Evolutionary conservation across 1,140 invertebrate species (phyloP).

Genomic region (Drepana arcuata): DNA sequence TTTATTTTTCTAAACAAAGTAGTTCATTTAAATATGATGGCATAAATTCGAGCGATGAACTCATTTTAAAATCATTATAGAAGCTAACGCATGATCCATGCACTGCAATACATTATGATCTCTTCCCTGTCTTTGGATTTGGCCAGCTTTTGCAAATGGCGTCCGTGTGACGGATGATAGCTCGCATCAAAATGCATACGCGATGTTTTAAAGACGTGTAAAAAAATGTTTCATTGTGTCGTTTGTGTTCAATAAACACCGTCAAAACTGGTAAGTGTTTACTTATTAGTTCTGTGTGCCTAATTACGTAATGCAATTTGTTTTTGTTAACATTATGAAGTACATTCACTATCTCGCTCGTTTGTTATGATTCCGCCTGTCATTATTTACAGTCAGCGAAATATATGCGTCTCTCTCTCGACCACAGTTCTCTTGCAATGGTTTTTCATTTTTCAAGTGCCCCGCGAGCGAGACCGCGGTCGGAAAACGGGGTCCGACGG

Average conservation of each 20-base stretch:
- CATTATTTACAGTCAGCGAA: constrained; percentile 57
- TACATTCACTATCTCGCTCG: constrained; percentile 38
- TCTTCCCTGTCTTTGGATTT: too few species aligned
- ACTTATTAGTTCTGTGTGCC: constrained; percentile 11
- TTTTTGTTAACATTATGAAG: constrained; percentile 32
- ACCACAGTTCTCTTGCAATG: constrained; percentile 48
- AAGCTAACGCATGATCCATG: too few species aligned
- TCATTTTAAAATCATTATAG: too few species aligned
- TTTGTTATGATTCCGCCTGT: constrained; percentile 56
- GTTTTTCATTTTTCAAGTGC: constrained; percentile 61
- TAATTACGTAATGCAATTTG: constrained; percentile 39
- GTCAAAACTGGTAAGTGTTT: constrained; percentile 26
- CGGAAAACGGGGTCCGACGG: constrained; percentile 42
- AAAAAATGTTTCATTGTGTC: constrained; percentile 16
- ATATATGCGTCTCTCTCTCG: constrained; percentile 50
- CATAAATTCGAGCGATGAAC: too few species aligned
- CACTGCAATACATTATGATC: too few species aligned
- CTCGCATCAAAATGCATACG: constrained; percentile 41
- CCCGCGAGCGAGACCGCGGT: constrained; percentile 41
- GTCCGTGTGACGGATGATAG: constrained; percentile 39
- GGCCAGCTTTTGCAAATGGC: constrained; percentile 35
- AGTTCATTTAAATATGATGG: too few species aligned
- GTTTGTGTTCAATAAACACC: constrained; percentile 11
- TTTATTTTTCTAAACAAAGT: too few species aligned
- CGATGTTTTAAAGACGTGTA: constrained; percentile 34